Base-by-base conservation (phyloP, 2,888 invertebrate species). In the Himalopsyche anomala region DNA sequence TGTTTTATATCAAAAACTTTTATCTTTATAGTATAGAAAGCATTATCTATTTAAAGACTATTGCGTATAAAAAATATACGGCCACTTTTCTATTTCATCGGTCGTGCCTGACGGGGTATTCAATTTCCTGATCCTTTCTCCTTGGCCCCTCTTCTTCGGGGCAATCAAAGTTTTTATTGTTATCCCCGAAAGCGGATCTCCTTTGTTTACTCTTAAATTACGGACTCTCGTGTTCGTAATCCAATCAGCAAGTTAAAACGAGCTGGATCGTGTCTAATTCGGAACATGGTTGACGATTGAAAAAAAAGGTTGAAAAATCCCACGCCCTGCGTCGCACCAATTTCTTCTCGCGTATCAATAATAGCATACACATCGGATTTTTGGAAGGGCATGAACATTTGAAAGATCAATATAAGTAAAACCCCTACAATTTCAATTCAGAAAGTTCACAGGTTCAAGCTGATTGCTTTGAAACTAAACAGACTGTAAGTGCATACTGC, bases 121-220 rank as follows among this genome's bases (percentile, higher is more conserved):
- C 74, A 80, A 87, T 83, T 80, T 85, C 85, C 85, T 55, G 84
- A 83, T 81, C 84, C 83, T 83, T 56, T 81, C 80, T 40, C 69
- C 85, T 56, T 19, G 19, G 28, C 62, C 51, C 62, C 81, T n/a
- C 62, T 80, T 81, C 84, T 81, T 62, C 62, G 79, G 45, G 82
- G 82, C 85, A 85, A 85, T 85, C 85, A 85, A 85, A 85, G 85
- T 85, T 85, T 85, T 85, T 82, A 85, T 85, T 85, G 85, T 85
- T 85, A 62, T 62, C 62, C 62, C 62, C 62, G 62, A 62, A 62
- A 62, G 62, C 62, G 62, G n/a, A 62, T 62, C 62, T 62, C 62
- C 62, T 62, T 62, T 62, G 62, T 62, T 62, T 62, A 62, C 62
- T 62, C 62, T 28, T 62, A 62, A 62, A 62, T 62, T 62, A 62